These are phyloP conservation scores for Hemiprocne comata DNA, from an alignment of 2,113 vertebrate genomes.

Conservation along the genomic window DNA sequence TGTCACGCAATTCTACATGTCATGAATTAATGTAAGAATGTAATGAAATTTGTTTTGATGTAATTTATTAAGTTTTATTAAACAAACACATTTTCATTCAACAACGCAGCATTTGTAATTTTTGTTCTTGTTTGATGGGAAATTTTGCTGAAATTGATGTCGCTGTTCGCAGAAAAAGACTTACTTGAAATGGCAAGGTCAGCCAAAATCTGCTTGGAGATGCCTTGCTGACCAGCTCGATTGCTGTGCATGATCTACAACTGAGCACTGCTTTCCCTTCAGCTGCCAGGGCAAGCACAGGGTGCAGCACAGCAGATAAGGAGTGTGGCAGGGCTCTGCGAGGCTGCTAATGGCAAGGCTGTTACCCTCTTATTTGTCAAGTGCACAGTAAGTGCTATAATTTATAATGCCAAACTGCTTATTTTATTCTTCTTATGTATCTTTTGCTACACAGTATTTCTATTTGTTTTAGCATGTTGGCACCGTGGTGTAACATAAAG, in stretches of 20 bases:
- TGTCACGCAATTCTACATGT: not conserved
- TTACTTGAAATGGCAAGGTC: not conserved
- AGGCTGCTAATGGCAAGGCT: not conserved
- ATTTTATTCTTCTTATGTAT: not conserved
- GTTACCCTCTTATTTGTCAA: not conserved
- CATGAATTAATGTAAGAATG: not conserved
- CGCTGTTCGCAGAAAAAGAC: not conserved
- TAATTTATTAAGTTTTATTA: not conserved
- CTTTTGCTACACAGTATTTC: not conserved
- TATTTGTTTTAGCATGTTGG: not conserved
- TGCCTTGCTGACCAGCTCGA: not conserved
- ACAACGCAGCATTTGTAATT: not conserved
- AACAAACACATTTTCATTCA: not conserved
- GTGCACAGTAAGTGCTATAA: not conserved
- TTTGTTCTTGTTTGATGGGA: not conserved
- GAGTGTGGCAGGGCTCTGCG: fast-evolving
- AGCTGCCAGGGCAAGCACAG: not conserved
- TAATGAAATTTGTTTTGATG: not conserved
- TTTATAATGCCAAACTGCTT: not conserved
- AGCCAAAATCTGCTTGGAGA: not conserved
- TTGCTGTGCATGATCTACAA: not conserved
- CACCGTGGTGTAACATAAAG: not conserved
- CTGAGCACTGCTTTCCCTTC: not conserved
- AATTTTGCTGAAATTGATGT: not conserved
- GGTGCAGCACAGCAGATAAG: not conserved